Evolutionary conservation across 2,797 vertebrate species (phyloP), one percentile per base, ranked within the genome.

Genomic region (Choloepus didactylus): DNA sequence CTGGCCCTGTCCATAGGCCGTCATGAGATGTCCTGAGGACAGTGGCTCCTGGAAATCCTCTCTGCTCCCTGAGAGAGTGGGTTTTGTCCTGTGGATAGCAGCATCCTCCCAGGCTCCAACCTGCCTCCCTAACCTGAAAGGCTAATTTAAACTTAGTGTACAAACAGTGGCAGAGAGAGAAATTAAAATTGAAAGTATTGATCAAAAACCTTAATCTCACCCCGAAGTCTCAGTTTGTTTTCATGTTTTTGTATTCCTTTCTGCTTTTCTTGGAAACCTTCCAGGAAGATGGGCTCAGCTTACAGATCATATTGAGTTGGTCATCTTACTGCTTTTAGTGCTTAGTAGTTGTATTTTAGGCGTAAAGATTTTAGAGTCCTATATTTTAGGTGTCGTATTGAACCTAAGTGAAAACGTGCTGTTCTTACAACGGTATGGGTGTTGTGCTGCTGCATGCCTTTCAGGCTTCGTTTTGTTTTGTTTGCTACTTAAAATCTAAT

Each of bases 341-440:
- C n/a, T 62, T 49, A 35, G 3, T 41, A 11, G 38, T 79, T 73
- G 35, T 41, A 6, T 25, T 75, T 66, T 69, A 44, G 54, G 46
- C 62, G 80, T 21, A 18, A 6, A 21, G 75, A 49, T 11, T 56
- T 84, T 5, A n/a, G 41, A 66, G 60, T 21, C 73, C 70, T 38
- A 7, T 7, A 10, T 7, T 5, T 18, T 14, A 69, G 38, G 3
- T 16, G 2, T 56, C 16, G 1, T 12, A 0, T 35, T 3, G 51
- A 46, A 44, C 35, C 15, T 6, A 51, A 41, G 15, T 0, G 44
- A n/a, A 31, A 44, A 8, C 19, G 41, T 23, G 1, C 29, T 1
- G 9, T n/a, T 16, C 21, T 5, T 7, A 7, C 1, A 0, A 2
- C 12, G 31, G 62, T n/a, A 10, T 2, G 6, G 51, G 4, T 2